Percentiles rank a stretch among this genome's conserved stretches.
phyloP scores from a whole-genome alignment of 2,888 invertebrate genomes.

The Leucophenga maculata region DNA sequence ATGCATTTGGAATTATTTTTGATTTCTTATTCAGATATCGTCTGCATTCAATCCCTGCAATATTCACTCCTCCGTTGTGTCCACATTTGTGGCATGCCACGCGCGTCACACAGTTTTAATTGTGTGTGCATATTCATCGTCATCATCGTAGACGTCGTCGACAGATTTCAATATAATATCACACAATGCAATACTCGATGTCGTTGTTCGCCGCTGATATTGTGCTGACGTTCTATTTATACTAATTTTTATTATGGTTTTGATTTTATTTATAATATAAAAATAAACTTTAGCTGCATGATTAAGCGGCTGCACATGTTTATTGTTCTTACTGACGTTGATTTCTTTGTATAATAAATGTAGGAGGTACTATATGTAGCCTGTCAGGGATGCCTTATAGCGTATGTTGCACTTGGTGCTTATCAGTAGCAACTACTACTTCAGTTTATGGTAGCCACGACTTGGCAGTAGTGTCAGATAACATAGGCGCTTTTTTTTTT shows the following conservation, averaged over 20 bases:
- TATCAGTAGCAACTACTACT: conserved; percentile 8
- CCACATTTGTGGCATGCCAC: conserved; percentile 44
- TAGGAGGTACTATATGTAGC: neutral
- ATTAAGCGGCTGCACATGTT: conserved; percentile 46
- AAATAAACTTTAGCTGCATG: conserved; percentile 38
- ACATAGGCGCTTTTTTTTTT: too few relatives aligned
- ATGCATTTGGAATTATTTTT: conserved; percentile 18
- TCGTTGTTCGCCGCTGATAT: too few relatives aligned
- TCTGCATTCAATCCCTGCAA: conserved; percentile 20
- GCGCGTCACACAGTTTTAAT: conserved; percentile 57
- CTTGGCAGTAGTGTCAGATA: neutral
- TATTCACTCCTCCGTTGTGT: too few relatives aligned
- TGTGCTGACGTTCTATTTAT: too few relatives aligned
- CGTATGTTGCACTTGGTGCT: neutral
- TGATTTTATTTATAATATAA: conserved; percentile 24
- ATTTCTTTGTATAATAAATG: neutral
- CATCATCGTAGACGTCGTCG: neutral
- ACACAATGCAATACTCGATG: too few relatives aligned
- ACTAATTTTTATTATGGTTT: too few relatives aligned
- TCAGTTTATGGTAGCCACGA: neutral
- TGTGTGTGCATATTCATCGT: conserved; percentile 54
- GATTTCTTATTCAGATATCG: conserved; percentile 13
- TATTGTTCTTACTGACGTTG: conserved; percentile 16
- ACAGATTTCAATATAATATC: too few relatives aligned
- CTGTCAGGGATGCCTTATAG: too few relatives aligned